These are phyloP conservation scores for Xestia c-nigrum DNA, from an alignment of 2,888 invertebrate genomes.

Conservation along the genomic window DNA sequence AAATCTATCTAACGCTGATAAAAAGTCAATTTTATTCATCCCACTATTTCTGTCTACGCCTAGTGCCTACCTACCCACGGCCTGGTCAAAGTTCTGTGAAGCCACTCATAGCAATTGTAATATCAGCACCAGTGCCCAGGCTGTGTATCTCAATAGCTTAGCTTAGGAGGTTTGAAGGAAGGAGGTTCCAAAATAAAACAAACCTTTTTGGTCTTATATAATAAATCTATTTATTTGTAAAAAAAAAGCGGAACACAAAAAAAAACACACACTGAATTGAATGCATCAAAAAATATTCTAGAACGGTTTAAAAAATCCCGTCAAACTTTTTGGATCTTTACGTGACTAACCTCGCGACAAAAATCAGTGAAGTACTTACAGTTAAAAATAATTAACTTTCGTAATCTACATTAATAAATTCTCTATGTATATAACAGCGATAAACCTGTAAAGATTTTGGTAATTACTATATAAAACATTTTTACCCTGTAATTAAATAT, in stretches of 20 bases:
- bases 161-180: background rate
- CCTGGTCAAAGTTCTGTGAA: too few relatives aligned
- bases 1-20: too few relatives aligned
- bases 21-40: too few relatives aligned
- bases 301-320: background rate
- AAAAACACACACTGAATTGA: background rate
- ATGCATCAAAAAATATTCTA: background rate
- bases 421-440: constrained; percentile 2
- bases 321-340: background rate
- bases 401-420: constrained; percentile 17
- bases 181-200: background rate
- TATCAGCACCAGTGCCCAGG: background rate
- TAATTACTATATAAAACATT: constrained; percentile 18
- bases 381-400: constrained; percentile 9
- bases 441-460: constrained; percentile 18
- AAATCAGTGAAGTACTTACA: background rate
- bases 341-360: background rate
- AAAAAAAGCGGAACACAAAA: background rate
- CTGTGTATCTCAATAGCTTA: background rate
- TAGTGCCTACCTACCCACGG: too few relatives aligned
- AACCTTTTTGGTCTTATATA: background rate
- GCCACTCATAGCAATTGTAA: background rate
- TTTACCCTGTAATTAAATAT: constrained; percentile 32
- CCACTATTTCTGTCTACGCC: too few relatives aligned
- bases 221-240: constrained; percentile 5